Evolutionary conservation across 2,113 vertebrate genomes (phyloP).

Genomic region (Eptesicus fuscus): DNA sequence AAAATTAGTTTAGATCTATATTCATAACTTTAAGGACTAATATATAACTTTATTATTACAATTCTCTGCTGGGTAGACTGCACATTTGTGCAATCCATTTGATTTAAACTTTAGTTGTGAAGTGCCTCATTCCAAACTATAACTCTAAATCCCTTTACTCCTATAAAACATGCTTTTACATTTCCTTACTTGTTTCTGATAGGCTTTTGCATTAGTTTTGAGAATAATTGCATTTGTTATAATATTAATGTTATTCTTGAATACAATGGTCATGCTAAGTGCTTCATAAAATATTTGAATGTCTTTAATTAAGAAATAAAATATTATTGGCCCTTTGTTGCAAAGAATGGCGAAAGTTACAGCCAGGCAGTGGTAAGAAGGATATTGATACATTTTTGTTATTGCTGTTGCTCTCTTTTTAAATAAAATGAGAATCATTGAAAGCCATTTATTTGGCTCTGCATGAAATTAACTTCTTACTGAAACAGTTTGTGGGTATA

Average conservation of each 20-base stretch:
- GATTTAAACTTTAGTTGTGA: constrained; percentile 22
- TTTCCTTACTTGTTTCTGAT: constrained; percentile 1
- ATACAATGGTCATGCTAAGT: neutral
- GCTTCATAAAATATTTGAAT: neutral
- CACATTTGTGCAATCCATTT: constrained; percentile 1
- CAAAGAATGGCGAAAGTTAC: neutral
- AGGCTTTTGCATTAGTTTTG: neutral
- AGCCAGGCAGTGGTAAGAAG: neutral
- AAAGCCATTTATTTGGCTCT: neutral
- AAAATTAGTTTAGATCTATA: constrained; percentile 29
- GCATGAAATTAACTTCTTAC: neutral
- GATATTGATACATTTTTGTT: neutral
- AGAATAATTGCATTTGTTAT: neutral
- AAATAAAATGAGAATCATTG: neutral
- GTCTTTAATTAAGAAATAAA: constrained; percentile 29
- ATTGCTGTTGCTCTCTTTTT: neutral
- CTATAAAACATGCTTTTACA: neutral
- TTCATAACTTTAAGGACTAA: neutral
- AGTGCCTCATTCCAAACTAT: neutral
- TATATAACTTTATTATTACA: constrained; percentile 10
- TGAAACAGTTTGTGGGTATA: neutral
- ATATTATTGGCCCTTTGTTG: neutral
- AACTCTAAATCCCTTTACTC: neutral
- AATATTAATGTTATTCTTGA: neutral
- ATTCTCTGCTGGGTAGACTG: neutral